Evolutionary conservation across 2,888 invertebrate genomes (phyloP), one percentile per base, ranked within the genome.

Genomic region (Trachelus iudaicus): DNA sequence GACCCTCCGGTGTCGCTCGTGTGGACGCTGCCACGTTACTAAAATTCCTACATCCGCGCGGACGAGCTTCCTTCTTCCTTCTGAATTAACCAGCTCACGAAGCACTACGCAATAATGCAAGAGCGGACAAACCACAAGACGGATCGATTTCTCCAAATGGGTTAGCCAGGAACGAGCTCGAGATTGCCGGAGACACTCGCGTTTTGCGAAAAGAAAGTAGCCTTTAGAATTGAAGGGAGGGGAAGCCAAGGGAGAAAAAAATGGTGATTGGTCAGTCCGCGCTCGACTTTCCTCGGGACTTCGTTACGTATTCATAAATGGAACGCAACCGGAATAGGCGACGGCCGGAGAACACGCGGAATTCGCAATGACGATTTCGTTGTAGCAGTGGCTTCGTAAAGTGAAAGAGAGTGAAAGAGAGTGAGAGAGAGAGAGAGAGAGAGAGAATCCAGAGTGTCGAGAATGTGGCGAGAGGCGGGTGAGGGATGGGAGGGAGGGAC

Each of bases 221-320:
- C 69, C 34, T 75, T n/a, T 35, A 56, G 75, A 68, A 73, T n/a
- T 73, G 69, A 76, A 79, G 34, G 40, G 12, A 75, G 78, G 31
- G 75, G 31, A 56, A 73, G 37, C 34, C 69, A 69, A 40, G 34
- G 13, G 30, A 23, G 73, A 71, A 37, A 33, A 73, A 77, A 77
- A 77, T 80, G 69, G 77, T 69, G 78, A 79, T 56, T 56, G 56
- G 79, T 76, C 75, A 76, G 79, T 69, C 71, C 78, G 78, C 69
- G 56, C 76, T 68, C 77, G 81, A 78, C 79, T 83, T 83, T 84
- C 81, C 83, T 80, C 80, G 80, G 80, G 81, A 85, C 84, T 88
- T 88, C 86, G 87, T 89, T 89, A 89, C 75, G 87, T 87, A 89
- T 88, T 89, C 89, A 88, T 88, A 87, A 88, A 87, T 85, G 85